Percentiles rank a stretch among this genome's conserved stretches.
Evolutionary conservation across 2,888 invertebrate species (phyloP).

Genomic region (Andrena bicolor): DNA sequence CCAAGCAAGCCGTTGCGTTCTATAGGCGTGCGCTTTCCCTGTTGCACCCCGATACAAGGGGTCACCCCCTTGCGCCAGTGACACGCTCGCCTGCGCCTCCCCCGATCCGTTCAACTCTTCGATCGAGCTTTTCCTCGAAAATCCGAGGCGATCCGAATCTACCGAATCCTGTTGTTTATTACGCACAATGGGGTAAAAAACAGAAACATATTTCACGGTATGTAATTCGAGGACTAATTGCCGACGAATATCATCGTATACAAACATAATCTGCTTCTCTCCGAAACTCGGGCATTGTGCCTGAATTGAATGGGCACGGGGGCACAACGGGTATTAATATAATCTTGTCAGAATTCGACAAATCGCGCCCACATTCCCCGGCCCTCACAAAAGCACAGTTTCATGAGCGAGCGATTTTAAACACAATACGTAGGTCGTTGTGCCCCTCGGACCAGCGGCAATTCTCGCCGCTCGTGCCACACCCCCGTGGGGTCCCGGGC

Average conservation of each 20-base stretch:
- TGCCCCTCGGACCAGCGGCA: not conserved
- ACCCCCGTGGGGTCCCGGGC: conserved; percentile 59
- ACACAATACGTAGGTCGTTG: conserved; percentile 39
- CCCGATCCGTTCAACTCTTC: conserved; percentile 3
- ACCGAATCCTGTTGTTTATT: not conserved
- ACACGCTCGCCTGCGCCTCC: conserved; percentile 59
- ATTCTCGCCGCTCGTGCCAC: conserved; percentile 53
- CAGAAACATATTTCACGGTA: not conserved
- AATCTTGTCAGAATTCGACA: conserved; percentile 50
- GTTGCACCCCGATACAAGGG: conserved; percentile 53
- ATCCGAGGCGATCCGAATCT: not conserved
- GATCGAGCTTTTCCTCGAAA: not conserved
- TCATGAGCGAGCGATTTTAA: conserved; percentile 54
- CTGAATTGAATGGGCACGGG: conserved; percentile 13
- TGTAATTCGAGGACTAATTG: conserved; percentile 9
- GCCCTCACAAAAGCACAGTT: conserved; percentile 40
- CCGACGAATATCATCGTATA: not conserved
- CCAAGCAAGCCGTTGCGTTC: conserved; percentile 63
- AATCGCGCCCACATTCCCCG: conserved; percentile 45
- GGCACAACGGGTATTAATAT: conserved; percentile 53
- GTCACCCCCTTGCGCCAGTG: conserved; percentile 54
- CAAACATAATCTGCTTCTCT: conserved; percentile 7
- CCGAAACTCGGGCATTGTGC: not conserved
- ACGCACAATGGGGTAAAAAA: conserved; percentile 7
- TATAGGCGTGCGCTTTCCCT: conserved; percentile 71